Conservation (phyloP, 2,113 vertebrate species). For the Bubo blakistoni region DNA sequence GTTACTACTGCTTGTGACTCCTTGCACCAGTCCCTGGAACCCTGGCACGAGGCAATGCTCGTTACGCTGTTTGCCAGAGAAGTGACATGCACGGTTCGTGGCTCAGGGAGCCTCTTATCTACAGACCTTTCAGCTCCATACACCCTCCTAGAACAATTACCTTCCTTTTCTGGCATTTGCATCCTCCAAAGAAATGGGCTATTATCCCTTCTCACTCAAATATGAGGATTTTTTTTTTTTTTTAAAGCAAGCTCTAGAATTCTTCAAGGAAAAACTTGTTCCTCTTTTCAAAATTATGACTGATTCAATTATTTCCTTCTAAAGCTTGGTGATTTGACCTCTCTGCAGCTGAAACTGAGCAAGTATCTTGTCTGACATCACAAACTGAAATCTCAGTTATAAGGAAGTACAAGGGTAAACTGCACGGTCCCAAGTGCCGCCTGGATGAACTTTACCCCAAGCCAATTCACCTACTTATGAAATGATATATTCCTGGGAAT, state of each 20-base stretch:
- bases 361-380: conserved; percentile 19
- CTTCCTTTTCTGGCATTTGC: background rate
- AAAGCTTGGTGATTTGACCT: background rate
- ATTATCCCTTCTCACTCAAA: background rate
- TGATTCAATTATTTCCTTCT: background rate
- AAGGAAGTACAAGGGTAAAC: conserved; percentile 27
- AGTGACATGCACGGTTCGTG: background rate
- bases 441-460: conserved; percentile 2
- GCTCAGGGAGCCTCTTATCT: background rate
- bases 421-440: background rate
- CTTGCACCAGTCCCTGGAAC: rapidly evolving
- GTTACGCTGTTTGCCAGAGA: background rate
- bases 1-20: background rate
- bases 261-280: background rate
- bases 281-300: background rate
- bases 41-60: too few relatives aligned
- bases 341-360: background rate
- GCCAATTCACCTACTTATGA: conserved; percentile 50
- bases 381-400: background rate
- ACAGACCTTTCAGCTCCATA: background rate
- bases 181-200: background rate
- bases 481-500: conserved; percentile 2
- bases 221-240: too few relatives aligned
- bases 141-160: too few relatives aligned
- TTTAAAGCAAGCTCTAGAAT: background rate